Base-by-base conservation (phyloP, 2,888 invertebrate genomes). In the Cephus rjabovi region DNA sequence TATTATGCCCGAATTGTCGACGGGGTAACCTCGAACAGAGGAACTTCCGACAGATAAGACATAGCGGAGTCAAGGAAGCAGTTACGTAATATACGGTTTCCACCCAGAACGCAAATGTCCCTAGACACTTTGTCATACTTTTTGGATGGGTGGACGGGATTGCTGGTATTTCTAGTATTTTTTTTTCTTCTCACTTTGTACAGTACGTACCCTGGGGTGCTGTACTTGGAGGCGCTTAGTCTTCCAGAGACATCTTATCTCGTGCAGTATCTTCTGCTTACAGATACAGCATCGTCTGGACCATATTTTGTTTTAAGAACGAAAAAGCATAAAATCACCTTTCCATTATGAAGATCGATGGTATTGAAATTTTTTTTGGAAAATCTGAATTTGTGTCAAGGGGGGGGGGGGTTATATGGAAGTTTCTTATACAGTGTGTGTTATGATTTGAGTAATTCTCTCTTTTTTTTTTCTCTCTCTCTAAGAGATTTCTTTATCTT, bases 1-100 rank as follows among this genome's bases (percentile, higher is more conserved):
- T 80, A 81, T 82, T 77, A 80, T 79, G 77, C 79, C 76, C 75
- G 78, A 79, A 81, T 82, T 76, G 56, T 69, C 83, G 84, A 79
- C 74, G 81, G 73, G 80, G 85, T 81, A 80, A 73, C 76, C 81
- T 79, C 80, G 80, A 76, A 71, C 71, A 73, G 79, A 78, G 84
- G 81, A 85, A 87, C 85, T 87, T 87, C 87, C 86, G 87, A 83
- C 86, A 84, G 83, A 80, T 83, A 86, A 85, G 87, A 87, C 84
- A 82, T 80, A 86, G 81, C 79, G 77, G 83, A 85, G 84, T 83
- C 79, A 79, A 79, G 85, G 83, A 87, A 87, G 87, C 86, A 86
- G 83, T 87, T 84, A 83, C 81, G 82, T 84, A 83, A 71, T 71
- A 71, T 71, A 71, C 71, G 71, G 31, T 23, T 71, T 34, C 23